Base-by-base conservation (phyloP, 2,888 invertebrate species). In the Crematogaster levior region DNA sequence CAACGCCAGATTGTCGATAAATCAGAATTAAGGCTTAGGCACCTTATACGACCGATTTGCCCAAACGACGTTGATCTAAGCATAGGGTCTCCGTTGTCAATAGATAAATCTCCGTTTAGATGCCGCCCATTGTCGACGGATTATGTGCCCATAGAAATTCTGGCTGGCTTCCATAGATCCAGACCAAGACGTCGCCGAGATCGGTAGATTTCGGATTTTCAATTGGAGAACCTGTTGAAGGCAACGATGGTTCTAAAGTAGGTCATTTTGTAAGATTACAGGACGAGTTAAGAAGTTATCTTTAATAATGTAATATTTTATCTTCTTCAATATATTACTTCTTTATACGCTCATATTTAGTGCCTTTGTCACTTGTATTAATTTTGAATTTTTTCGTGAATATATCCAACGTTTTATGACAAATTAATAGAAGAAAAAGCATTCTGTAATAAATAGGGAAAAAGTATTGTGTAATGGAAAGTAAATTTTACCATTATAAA, bases 91-190 rank as follows among this genome's bases (percentile, higher is more conserved):
- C 82, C 84, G 84, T 87, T 89, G 89, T 89, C 89, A 88, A 85
- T 87, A 88, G 83, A 86, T 89, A 90, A 90, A 90, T 90, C 90
- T 89, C 85, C 89, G 89, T 89, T 90, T 88, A 89, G 90, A 83
- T 74, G 85, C 75, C 75, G 85, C 72, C 88, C 88, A 91, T 91
- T 92, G 91, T 92, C 88, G 75, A 72, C 70, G 91, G 92, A 92
- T 92, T 92, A 91, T 88, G 90, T 83, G 86, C 74, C 88, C 87
- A 85, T 89, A 87, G 87, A 86, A 85, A 90, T 88, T 88, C 84
- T 85, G 68, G 70, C 66, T 75, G 72, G 30, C 63, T 82, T 79
- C 75, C 74, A 46, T 53, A 60, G 65, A 73, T 53, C 81, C 75
- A 65, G 51, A 24, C 68, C 30, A 56, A 84, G 81, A 80, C 81